phyloP scores from a whole-genome alignment of 2,797 vertebrate species.

The Crenichthys baileyi region DNA sequence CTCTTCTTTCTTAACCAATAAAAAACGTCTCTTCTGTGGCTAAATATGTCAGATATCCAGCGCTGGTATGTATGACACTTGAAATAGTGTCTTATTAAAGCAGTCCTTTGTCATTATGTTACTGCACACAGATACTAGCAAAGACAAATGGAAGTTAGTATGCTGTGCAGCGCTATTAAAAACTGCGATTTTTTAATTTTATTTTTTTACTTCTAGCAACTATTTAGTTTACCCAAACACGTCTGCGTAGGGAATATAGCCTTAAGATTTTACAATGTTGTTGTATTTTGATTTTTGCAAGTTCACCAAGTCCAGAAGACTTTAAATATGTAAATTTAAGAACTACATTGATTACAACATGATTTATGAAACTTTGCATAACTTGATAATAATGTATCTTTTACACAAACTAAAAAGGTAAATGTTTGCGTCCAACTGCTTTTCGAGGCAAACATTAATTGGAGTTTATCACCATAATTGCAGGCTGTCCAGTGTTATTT shows the following conservation, averaged over 20 bases:
- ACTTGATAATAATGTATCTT: neutral
- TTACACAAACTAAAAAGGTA: neutral
- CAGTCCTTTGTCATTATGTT: too few species aligned
- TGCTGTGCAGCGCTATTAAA: neutral
- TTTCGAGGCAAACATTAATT: neutral
- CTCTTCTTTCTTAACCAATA: too few species aligned
- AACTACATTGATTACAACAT: neutral
- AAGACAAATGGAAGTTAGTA: neutral
- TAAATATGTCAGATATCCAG: too few species aligned
- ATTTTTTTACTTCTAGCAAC: neutral
- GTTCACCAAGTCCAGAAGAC: neutral
- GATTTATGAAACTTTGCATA: neutral
- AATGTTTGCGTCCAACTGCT: neutral
- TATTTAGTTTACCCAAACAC: neutral
- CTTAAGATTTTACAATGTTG: neutral
- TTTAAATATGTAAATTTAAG: neutral
- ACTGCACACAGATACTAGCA: neutral
- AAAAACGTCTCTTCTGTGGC: too few species aligned
- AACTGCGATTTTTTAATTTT: neutral
- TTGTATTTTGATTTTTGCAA: neutral
- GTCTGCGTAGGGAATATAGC: neutral
- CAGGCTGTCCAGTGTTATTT: neutral
- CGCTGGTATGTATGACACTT: too few species aligned
- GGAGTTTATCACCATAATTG: neutral
- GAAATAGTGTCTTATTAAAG: neutral